Evolutionary conservation across 1,140 invertebrate genomes (phyloP), one percentile per base, ranked within the genome.

Genomic region (Aphidius ervi): DNA sequence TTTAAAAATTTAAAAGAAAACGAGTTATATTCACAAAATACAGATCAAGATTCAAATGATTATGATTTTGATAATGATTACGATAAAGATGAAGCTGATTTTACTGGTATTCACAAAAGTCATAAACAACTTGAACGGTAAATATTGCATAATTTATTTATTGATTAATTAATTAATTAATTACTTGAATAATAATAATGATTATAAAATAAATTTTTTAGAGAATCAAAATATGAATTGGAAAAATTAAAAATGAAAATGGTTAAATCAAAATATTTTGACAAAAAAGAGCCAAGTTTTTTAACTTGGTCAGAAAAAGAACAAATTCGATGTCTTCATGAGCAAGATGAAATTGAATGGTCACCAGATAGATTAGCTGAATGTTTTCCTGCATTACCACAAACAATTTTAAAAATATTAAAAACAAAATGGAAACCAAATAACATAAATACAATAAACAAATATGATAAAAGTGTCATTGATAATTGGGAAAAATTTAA

Each of bases 261-360:
- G 61, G 81, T 89, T 0, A 82, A 81, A 63, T 81, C 82, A n/a
- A 92, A 91, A 74, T 91, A 90, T 70, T 90, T 92, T 69, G 86
- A 86, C 50, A 79, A 85, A 63, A 82, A 84, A 59, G 79, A 86
- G 59, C 84, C 87, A 1, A 90, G 86, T 68, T 83, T 95, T n/a
- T 69, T 95, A 58, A 92, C 91, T 1, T 93, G 87, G 82, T 83
- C 85, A 63, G 92, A 94, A 71, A 94, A 91, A 71, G 84, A 93
- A 75, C 86, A 93, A 75, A 93, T 95, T 52, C 78, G 84, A 52
- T 82, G 85, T 64, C 78, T 95, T 3, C 82, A 90, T 68, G 64
- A 77, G 23, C 78, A 79, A 10, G 80, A 91, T 76, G 85, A 90
- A 9, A 76, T 86, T 42, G 84, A 87, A 68, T 95, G 91, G 91